These are phyloP conservation scores for Orthochromis malagaraziensis DNA, from an alignment of 2,113 vertebrate species.

Conservation along the genomic window DNA sequence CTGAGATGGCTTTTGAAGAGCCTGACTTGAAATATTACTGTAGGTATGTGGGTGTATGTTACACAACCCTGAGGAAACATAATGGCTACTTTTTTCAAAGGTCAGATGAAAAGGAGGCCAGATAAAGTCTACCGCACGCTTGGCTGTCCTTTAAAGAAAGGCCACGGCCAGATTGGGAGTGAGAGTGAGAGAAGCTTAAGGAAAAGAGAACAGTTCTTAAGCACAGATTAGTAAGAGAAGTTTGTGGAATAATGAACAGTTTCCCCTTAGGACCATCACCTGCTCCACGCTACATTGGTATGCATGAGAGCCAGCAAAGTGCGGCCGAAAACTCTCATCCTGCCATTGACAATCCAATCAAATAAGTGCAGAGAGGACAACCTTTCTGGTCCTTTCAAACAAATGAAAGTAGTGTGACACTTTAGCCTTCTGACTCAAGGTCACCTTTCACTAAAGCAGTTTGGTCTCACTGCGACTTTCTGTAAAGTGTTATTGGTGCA, in stretches of 20 bases:
- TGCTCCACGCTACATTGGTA: conserved; percentile 12
- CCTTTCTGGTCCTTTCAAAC: conserved; percentile 57
- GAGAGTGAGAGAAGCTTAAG: not conserved
- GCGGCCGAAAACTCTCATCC: conserved; percentile 7
- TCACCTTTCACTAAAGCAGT: conserved; percentile 42
- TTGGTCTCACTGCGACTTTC: not conserved
- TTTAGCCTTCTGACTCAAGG: conserved; percentile 41
- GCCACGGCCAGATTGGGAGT: conserved; percentile 13
- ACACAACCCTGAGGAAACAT: conserved; percentile 30
- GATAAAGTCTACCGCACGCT: conserved; percentile 8
- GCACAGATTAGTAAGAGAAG: conserved; percentile 23
- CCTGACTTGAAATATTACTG: conserved; percentile 16
- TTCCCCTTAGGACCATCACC: conserved; percentile 30
- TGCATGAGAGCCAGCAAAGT: not conserved
- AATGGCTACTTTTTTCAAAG: conserved; percentile 41
- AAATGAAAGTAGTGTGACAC: conserved; percentile 54
- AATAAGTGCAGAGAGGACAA: conserved; percentile 42
- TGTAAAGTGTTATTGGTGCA: conserved; percentile 49
- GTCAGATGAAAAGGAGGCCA: conserved; percentile 50
- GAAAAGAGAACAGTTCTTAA: not conserved
- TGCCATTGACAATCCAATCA: conserved; percentile 58
- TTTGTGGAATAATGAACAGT: conserved; percentile 39
- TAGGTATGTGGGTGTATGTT: conserved; percentile 6
- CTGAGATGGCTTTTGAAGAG: not conserved
- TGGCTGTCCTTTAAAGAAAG: conserved; percentile 47